These are phyloP conservation scores for Camponotus pennsylvanicus DNA, from an alignment of 1,140 invertebrate genomes.

Conservation along the genomic window DNA sequence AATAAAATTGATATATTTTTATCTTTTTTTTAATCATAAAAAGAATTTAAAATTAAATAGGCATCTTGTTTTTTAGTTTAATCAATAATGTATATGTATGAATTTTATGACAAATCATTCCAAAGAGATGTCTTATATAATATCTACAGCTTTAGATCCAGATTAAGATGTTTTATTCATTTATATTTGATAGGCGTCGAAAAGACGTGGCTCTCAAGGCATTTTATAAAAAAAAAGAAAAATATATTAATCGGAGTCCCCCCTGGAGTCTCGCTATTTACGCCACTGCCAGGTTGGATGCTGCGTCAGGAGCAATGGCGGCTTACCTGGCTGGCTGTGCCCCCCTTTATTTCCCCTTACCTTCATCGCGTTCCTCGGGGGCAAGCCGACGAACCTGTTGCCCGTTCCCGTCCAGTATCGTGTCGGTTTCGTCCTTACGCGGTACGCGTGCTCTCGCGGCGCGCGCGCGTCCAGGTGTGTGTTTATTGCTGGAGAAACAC, in stretches of 20 bases:
- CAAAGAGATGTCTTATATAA: not conserved
- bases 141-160: too few relatives aligned
- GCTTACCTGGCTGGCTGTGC: slow-evolving; percentile 70
- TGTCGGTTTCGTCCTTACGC: slow-evolving; percentile 63
- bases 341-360: not conserved
- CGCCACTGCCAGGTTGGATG: slow-evolving; percentile 72
- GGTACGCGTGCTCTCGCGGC: slow-evolving; percentile 1
- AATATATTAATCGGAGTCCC: not conserved
- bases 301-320: slow-evolving; percentile 77
- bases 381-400: slow-evolving; percentile 75
- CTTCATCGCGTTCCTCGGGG: slow-evolving; percentile 66
- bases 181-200: not conserved
- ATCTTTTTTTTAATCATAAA: not conserved
- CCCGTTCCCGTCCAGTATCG: slow-evolving; percentile 72
- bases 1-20: not conserved
- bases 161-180: too few relatives aligned
- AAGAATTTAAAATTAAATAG: not conserved
- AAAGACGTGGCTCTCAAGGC: not conserved
- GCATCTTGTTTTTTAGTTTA: not conserved
- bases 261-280: slow-evolving; percentile 11
- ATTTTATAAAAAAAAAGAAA: not conserved
- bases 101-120: not conserved
- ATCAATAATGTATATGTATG: not conserved
- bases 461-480: not conserved
- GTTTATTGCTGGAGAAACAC: not conserved